Percentiles rank a stretch among this genome's conserved stretches.
These are phyloP conservation scores for Acanthurus tractus DNA, from an alignment of 2,797 vertebrate species.

Conservation along the genomic window DNA sequence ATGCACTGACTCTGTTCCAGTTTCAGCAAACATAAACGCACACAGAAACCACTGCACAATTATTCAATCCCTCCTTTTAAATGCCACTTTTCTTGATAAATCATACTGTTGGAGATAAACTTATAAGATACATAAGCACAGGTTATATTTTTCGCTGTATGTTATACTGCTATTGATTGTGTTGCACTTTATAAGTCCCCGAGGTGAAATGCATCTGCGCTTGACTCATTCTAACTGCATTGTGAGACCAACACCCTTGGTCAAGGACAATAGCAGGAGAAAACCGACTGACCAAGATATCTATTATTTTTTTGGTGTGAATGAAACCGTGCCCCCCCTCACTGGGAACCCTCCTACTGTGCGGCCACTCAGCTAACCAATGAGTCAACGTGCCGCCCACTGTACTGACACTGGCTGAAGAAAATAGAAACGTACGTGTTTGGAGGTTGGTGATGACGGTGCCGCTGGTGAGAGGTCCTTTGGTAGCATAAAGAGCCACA, in stretches of 20 bases:
- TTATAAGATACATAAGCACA: no score
- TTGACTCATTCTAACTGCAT: conserved; percentile 3
- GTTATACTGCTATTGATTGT: background rate
- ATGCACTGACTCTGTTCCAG: background rate
- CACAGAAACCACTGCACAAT: background rate
- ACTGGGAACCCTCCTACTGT: conserved; percentile 18
- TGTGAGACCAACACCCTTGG: background rate
- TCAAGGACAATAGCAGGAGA: conserved; percentile 7
- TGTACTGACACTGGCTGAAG: conserved; percentile 21
- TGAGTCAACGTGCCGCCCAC: conserved; percentile 4
- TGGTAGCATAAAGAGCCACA: conserved; percentile 91
- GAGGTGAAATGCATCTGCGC: background rate
- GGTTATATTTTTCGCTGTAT: background rate
- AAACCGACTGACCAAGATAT: background rate
- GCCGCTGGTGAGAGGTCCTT: conserved; percentile 92
- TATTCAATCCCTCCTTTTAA: background rate
- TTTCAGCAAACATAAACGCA: background rate
- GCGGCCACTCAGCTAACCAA: conserved; percentile 22
- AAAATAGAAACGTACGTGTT: conserved; percentile 89
- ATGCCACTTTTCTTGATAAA: background rate
- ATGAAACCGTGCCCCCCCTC: conserved; percentile 15
- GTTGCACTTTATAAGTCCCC: background rate
- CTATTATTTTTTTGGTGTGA: conserved; percentile 17
- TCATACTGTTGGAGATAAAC: background rate
- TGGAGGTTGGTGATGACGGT: conserved; percentile 93